phyloP scores from a whole-genome alignment of 1,140 invertebrate species.

The Lepidurus couesii region DNA sequence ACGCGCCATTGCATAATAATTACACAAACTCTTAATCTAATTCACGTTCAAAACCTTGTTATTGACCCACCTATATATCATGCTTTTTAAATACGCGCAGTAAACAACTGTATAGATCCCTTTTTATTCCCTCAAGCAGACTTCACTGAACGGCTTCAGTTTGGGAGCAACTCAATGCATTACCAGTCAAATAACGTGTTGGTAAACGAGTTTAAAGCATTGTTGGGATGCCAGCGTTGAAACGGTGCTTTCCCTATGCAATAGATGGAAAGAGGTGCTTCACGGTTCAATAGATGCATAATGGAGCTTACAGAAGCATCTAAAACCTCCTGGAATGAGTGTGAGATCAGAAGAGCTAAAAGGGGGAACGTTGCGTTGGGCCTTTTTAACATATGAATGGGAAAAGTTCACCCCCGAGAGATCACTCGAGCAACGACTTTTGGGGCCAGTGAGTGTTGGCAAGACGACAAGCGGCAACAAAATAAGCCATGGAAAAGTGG shows the following conservation, averaged over 20 bases:
- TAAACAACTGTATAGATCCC: too few species aligned
- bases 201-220: neutral
- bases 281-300: conserved; percentile 3
- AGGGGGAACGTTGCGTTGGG: neutral
- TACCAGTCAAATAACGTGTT: neutral
- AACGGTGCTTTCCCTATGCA: neutral
- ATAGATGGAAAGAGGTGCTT: neutral
- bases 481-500: neutral
- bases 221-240: neutral
- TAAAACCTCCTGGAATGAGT: neutral
- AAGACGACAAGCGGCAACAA: neutral
- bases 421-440: neutral
- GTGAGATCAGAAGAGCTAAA: neutral
- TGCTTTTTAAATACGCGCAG: too few species aligned
- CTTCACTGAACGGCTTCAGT: too few species aligned
- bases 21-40: neutral
- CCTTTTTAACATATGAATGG: neutral
- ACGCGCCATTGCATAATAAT: neutral
- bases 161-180: neutral
- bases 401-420: neutral
- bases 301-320: neutral
- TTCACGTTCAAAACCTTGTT: neutral
- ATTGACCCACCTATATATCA: too few species aligned
- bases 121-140: too few species aligned
- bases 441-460: neutral